These are phyloP conservation scores for Anguilla marmorata DNA, from an alignment of 2,797 vertebrate genomes.

Conservation along the genomic window DNA sequence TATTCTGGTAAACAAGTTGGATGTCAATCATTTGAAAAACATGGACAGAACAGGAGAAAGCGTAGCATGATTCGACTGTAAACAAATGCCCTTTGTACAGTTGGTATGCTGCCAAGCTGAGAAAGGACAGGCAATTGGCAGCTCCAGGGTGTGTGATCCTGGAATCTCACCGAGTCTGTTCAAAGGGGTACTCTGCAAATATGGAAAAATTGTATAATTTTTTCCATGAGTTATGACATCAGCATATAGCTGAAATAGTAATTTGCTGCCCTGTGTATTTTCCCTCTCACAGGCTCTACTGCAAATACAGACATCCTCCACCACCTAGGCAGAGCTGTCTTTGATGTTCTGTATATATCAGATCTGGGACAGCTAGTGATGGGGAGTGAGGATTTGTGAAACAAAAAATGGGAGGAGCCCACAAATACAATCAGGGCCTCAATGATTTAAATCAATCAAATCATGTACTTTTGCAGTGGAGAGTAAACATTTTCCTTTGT, in stretches of 20 bases:
- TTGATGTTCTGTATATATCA: not conserved
- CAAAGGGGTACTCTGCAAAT: not conserved
- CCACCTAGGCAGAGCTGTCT: not conserved
- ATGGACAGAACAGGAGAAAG: not conserved
- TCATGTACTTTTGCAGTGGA: not conserved
- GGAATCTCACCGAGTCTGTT: not conserved
- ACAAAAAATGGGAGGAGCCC: too few relatives aligned
- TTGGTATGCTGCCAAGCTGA: not conserved
- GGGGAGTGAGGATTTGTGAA: not conserved
- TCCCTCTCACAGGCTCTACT: not conserved
- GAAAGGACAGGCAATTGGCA: not conserved
- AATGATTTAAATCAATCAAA: not conserved
- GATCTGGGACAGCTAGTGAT: not conserved
- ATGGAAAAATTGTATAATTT: not conserved
- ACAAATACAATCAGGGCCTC: not conserved
- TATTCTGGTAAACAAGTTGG: not conserved
- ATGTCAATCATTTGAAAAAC: not conserved
- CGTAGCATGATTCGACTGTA: not conserved
- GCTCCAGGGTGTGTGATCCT: not conserved
- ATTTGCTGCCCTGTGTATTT: not conserved
- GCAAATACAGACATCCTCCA: not conserved
- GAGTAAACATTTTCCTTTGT: not conserved
- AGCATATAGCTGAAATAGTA: not conserved
- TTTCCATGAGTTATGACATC: not conserved
- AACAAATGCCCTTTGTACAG: not conserved